Conservation (phyloP, 2,888 invertebrate species). For the Patella ulyssiponensis region DNA sequence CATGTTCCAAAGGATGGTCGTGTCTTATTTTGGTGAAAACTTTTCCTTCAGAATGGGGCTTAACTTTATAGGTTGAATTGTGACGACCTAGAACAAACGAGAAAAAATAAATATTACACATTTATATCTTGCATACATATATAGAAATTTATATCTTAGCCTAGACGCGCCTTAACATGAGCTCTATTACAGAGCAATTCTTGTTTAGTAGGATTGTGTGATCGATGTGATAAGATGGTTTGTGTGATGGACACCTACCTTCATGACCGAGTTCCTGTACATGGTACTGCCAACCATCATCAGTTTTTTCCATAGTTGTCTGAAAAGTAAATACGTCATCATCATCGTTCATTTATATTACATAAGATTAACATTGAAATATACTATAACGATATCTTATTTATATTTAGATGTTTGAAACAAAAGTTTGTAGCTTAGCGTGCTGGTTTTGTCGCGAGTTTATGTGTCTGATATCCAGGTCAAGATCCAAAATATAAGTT, state of each 20-base stretch:
- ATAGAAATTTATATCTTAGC: no score
- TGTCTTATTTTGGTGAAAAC: slow-evolving; percentile 44
- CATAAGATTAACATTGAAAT: no score
- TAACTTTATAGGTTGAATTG: slow-evolving; percentile 44
- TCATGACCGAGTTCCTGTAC: slow-evolving; percentile 45
- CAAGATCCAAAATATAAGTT: no score
- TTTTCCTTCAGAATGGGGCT: slow-evolving; percentile 33
- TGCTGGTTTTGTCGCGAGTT: no score
- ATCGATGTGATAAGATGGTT: no score
- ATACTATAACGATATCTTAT: no score
- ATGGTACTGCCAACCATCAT: slow-evolving; percentile 38
- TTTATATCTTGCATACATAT: no score
- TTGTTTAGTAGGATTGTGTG: no score
- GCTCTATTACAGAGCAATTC: neutral
- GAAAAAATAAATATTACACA: neutral
- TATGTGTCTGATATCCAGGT: no score
- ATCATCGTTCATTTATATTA: neutral
- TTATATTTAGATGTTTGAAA: no score
- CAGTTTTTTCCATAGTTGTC: neutral
- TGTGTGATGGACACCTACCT: slow-evolving; percentile 30
- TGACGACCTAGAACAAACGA: slow-evolving; percentile 38
- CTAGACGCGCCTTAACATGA: neutral
- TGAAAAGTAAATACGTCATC: neutral
- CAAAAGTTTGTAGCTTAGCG: no score
- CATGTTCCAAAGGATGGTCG: slow-evolving; percentile 38